Evolutionary conservation across 2,888 invertebrate species (phyloP).

Genomic region (Pterobdella sp.): DNA sequence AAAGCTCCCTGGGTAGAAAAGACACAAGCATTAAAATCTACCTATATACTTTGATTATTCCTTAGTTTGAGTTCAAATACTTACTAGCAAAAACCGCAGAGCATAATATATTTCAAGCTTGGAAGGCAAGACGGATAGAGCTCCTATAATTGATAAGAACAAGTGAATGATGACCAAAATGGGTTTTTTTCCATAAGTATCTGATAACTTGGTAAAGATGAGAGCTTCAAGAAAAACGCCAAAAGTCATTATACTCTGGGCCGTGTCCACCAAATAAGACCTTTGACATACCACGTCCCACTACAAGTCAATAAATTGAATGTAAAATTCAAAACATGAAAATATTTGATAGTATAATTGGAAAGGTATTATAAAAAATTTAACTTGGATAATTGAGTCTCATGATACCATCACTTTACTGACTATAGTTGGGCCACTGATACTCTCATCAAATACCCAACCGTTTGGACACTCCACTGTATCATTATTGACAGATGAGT

Average conservation of each 20-base stretch:
- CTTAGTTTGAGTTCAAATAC: slow-evolving; percentile 4
- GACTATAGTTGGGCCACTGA: slow-evolving; percentile 33
- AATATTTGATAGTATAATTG: not conserved
- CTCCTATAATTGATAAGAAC: slow-evolving; percentile 30
- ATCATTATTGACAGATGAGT: slow-evolving; percentile 25
- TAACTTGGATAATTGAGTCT: not conserved
- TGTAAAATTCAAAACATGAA: not conserved
- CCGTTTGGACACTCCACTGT: slow-evolving; percentile 33
- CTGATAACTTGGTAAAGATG: slow-evolving; percentile 41
- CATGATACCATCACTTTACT: slow-evolving; percentile 31
- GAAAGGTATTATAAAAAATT: not conserved
- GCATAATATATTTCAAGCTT: slow-evolving; percentile 38
- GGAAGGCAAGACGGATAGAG: slow-evolving; percentile 37
- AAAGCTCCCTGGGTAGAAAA: slow-evolving; percentile 34
- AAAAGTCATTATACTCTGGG: slow-evolving; percentile 42
- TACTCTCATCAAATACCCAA: slow-evolving; percentile 34
- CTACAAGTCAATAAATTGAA: slow-evolving; percentile 23
- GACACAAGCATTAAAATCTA: not conserved
- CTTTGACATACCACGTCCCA: slow-evolving; percentile 42
- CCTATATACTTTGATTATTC: not conserved
- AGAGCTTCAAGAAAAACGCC: slow-evolving; percentile 44
- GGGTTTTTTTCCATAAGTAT: slow-evolving; percentile 41
- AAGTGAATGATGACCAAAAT: slow-evolving; percentile 37
- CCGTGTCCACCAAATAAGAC: slow-evolving; percentile 40
- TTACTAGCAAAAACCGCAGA: slow-evolving; percentile 37